phyloP scores from a whole-genome alignment of 2,113 vertebrate genomes.

The Percopsis transmontana region DNA sequence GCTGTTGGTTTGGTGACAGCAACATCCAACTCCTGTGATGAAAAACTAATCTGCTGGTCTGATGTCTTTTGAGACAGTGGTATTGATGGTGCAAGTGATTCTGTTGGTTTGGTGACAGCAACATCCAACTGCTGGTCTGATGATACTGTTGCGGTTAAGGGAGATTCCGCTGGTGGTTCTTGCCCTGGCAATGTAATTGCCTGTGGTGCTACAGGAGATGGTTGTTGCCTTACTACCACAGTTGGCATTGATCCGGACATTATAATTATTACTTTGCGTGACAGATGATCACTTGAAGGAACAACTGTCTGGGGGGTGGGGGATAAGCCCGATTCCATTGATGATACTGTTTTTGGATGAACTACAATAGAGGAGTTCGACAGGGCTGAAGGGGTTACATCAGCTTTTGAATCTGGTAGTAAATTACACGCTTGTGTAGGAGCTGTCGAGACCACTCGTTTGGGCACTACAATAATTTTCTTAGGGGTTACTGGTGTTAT shows the following conservation, averaged over 20 bases:
- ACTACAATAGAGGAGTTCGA: not conserved
- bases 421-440: not conserved
- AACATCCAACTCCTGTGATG: not conserved
- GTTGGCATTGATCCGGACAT: constrained; percentile 26
- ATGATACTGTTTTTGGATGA: constrained; percentile 2
- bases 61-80: too few species aligned
- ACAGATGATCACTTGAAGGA: not conserved
- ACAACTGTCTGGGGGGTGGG: not conserved
- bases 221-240: not conserved
- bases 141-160: not conserved
- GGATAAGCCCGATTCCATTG: not conserved
- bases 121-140: not conserved
- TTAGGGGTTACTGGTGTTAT: not conserved
- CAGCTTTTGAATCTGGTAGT: not conserved
- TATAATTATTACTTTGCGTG: constrained; percentile 24
- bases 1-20: not conserved
- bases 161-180: not conserved
- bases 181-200: not conserved
- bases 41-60: not conserved
- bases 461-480: constrained; percentile 37
- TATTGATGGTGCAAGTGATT: too few species aligned
- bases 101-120: too few species aligned
- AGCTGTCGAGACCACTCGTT: not conserved
- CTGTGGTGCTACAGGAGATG: not conserved
- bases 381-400: not conserved